Base-by-base conservation (phyloP, 2,113 vertebrate genomes). In the Acanthochromis polyacanthus region DNA sequence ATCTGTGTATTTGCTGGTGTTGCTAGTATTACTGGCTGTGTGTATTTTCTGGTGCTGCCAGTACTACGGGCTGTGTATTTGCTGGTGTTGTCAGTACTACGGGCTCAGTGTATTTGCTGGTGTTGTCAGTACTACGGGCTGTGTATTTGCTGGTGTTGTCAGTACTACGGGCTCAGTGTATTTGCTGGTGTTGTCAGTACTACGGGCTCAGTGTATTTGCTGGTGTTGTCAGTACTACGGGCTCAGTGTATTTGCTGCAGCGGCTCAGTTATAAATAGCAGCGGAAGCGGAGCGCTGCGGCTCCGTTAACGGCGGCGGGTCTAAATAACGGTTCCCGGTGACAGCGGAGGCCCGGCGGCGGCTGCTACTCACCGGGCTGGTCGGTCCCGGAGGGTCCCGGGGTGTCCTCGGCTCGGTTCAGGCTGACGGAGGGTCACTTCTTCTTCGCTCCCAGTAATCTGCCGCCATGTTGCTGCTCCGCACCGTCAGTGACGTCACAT, bases 391-490 rank as follows among this genome's bases (percentile, higher is more conserved):
- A 77, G 56, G 6, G 75, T 48, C 61, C 85, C 72, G 78, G 58
- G 63, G 57, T 52, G 10, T 80, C 32, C 58, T 43, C 48, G 70
- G 78, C 57, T 89, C 78, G 84, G 58, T 83, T 92, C 82, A 92
- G 73, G 71, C 56, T 76, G 80, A 83, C 73, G 28, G 40, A 23
- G 28, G 74, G 48, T 60, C 58, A 46, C 65, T 1, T 80, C 70
- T 51, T 63, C 66, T 56, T 43, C 60, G n/a, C 91, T 92, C 91
- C 89, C 91, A 91, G 78, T 87, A 91, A 87, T 91, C 91, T 67
- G 89, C 89, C 71, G 91, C 91, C 91, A 92, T 92, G 84, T 92
- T 89, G 79, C 86, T 77, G 62, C 74, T 80, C 55, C 28, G 56
- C 57, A 65, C 74, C 38, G 65, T 4, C 32, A 3, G 55, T 86